Evolutionary conservation across 2,888 invertebrate species (phyloP).

Genomic region (Sinotaia quadrata): DNA sequence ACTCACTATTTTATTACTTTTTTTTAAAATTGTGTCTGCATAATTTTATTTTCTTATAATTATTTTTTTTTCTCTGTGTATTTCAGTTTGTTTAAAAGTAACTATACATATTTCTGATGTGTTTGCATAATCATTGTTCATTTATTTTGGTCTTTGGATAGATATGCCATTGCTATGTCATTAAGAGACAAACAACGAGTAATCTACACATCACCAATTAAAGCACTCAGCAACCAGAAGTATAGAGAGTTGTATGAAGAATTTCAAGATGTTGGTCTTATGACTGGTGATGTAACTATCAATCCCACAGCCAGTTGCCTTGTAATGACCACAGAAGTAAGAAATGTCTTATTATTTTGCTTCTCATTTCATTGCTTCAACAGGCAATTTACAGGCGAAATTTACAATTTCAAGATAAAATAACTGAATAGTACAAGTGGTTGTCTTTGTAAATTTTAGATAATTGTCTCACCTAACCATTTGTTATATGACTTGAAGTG

Average conservation of each 20-base stretch:
- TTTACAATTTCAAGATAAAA: too few species aligned
- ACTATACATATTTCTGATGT: too few species aligned
- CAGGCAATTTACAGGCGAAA: too few species aligned
- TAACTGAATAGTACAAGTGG: too few species aligned
- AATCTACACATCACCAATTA: slow-evolving; percentile 99
- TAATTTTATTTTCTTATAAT: neutral
- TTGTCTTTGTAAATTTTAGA: too few species aligned
- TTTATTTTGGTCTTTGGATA: too few species aligned
- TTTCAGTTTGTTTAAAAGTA: neutral
- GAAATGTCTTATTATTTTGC: neutral
- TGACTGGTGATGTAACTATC: slow-evolving; percentile 99
- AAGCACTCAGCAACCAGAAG: slow-evolving; percentile 99
- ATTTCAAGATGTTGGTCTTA: slow-evolving; percentile 95
- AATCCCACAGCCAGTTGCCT: slow-evolving; percentile 98
- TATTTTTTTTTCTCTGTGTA: neutral
- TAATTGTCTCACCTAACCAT: too few species aligned
- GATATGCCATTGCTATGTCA: slow-evolving; percentile 95
- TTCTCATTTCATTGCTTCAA: neutral
- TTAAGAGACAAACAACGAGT: slow-evolving; percentile 95
- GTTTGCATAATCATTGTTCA: too few species aligned
- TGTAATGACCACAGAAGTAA: slow-evolving; percentile 97
- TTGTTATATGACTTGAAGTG: too few species aligned
- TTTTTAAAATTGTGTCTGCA: neutral
- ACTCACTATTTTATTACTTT: neutral
- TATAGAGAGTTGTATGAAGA: slow-evolving; percentile 98